Base-by-base conservation (phyloP, 2,888 invertebrate species). In the Eupithecia dodoneata region DNA sequence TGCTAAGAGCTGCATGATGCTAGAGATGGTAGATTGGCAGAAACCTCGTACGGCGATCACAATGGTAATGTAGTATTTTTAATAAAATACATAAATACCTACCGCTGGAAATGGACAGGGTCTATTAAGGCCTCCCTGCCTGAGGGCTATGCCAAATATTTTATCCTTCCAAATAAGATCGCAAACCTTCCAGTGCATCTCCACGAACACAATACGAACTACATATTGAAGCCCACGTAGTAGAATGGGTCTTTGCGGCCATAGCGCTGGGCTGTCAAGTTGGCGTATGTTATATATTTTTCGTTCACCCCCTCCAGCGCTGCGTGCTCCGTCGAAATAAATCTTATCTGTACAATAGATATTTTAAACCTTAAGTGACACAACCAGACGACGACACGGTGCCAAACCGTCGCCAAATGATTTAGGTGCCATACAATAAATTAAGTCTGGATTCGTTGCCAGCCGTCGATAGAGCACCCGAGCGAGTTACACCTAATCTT, bases 31-130 rank as follows among this genome's bases (percentile, higher is more conserved):
- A n/a, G n/a, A n/a, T n/a, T n/a, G n/a, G n/a, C n/a, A n/a, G n/a
- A n/a, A n/a, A n/a, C n/a, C n/a, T n/a, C n/a, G n/a, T n/a, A n/a
- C n/a, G n/a, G n/a, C n/a, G n/a, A n/a, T n/a, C n/a, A n/a, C n/a
- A n/a, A n/a, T n/a, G n/a, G n/a, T n/a, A n/a, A n/a, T n/a, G n/a
- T n/a, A n/a, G n/a, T n/a, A n/a, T n/a, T n/a, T n/a, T n/a, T n/a
- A n/a, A n/a, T n/a, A n/a, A n/a, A n/a, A n/a, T n/a, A n/a, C n/a
- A n/a, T n/a, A n/a, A 18, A 18, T 59, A 18, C 79, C 55, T 74
- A 85, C 85, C 52, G 84, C 79, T 12, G 82, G 82, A 49, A 79
- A 80, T 1, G 85, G 85, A 69, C 85, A 86, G 0, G 81, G 77
- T 5, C 55, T 44, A 1, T 6, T 9, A 1, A 83, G 49, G 67